These are phyloP conservation scores for Unio delphinus DNA, from an alignment of 2,888 invertebrate genomes.

Conservation along the genomic window DNA sequence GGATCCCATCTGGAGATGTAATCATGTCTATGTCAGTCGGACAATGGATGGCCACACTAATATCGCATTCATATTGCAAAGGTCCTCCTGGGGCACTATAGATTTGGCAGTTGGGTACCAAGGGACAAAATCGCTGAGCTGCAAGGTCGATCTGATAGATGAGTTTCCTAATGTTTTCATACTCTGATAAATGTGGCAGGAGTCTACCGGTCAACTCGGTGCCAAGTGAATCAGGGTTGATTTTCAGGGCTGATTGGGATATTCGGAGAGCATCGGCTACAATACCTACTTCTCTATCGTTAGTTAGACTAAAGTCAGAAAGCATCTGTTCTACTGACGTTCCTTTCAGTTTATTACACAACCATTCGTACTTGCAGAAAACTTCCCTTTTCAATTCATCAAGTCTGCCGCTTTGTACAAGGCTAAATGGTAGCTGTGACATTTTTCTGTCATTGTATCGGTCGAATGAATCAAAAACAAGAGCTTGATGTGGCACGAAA, in stretches of 20 bases:
- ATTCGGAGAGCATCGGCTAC: conserved; percentile 93
- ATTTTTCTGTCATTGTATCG: conserved; percentile 63
- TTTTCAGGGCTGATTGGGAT: conserved; percentile 91
- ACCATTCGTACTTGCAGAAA: conserved; percentile 96
- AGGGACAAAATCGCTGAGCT: conserved; percentile 48
- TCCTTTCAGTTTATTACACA: conserved; percentile 93
- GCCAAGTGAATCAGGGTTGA: conserved; percentile 93
- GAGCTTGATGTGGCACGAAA: conserved; percentile 60
- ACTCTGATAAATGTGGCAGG: conserved; percentile 76
- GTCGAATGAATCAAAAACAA: conserved; percentile 42
- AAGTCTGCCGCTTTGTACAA: conserved; percentile 73
- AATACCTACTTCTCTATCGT: conserved; percentile 83
- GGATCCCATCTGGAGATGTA: conserved; percentile 53
- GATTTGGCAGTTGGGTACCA: conserved; percentile 63
- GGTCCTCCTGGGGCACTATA: conserved; percentile 65
- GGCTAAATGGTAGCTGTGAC: conserved; percentile 61
- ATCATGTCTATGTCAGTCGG: conserved; percentile 56
- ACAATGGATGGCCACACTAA: conserved; percentile 43
- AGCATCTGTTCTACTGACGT: conserved; percentile 95
- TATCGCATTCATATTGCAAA: conserved; percentile 61
- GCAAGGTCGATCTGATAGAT: conserved; percentile 58
- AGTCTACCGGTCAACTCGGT: conserved; percentile 92
- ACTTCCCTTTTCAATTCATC: conserved; percentile 92
- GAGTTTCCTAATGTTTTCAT: conserved; percentile 41
- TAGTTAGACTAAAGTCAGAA: conserved; percentile 81